Conservation (phyloP, 2,113 vertebrate species). For the Emydocephalus ijimae region DNA sequence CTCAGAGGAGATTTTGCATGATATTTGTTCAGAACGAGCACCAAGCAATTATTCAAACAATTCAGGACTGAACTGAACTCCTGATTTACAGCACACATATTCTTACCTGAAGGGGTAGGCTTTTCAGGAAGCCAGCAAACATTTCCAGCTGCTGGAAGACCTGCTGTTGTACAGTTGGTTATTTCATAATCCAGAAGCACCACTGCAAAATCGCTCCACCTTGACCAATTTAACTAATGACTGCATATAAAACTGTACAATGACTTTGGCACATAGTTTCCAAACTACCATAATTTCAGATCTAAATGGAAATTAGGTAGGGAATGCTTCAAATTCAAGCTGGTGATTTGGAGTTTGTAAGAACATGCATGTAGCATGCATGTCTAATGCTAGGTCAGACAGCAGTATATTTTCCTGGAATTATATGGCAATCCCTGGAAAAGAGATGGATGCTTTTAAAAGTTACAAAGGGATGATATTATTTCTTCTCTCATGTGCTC, state of each 20-base stretch:
- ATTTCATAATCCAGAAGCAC: background rate
- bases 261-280: background rate
- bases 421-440: background rate
- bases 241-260: background rate
- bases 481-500: background rate
- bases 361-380: background rate
- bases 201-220: background rate
- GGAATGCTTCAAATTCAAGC: background rate
- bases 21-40: background rate
- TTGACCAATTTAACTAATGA: background rate
- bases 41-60: background rate
- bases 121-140: background rate
- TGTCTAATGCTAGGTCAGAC: background rate
- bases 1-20: background rate
- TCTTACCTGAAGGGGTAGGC: background rate
- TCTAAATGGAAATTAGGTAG: background rate
- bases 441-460: background rate
- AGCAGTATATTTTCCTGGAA: background rate
- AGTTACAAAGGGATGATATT: background rate
- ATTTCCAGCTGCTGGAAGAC: background rate
- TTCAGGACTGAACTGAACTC: background rate
- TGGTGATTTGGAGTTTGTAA: background rate
- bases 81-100: background rate
- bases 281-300: background rate
- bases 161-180: background rate